A percentile compares a stretch with the other conserved stretches of the same genome.
Evolutionary conservation across 2,888 invertebrate genomes (phyloP).

Genomic region (Erpobdella octoculata): DNA sequence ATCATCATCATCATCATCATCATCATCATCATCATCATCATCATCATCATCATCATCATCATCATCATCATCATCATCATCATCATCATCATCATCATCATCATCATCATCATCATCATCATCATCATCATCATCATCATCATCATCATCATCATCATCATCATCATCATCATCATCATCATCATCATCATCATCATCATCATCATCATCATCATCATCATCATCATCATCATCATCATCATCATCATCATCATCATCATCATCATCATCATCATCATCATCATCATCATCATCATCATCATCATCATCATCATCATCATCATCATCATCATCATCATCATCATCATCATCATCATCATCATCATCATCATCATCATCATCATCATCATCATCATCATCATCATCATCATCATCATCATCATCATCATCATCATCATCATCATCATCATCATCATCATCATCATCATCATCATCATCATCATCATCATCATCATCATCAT

Average conservation of each 20-base stretch:
- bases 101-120: conserved; percentile 26
- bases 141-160: conserved; percentile 30
- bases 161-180: conserved; percentile 25
- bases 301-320: conserved; percentile 22
- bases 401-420: conserved; percentile 26
- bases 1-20: conserved; percentile 30
- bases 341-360: conserved; percentile 29
- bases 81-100: conserved; percentile 12
- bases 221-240: conserved; percentile 25
- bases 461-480: conserved; percentile 13
- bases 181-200: conserved; percentile 26
- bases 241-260: conserved; percentile 7
- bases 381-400: conserved; percentile 23
- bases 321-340: conserved; percentile 30
- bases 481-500: conserved; percentile 27
- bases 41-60: conserved; percentile 5
- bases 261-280: conserved; percentile 20
- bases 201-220: too few relatives aligned
- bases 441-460: neutral
- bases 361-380: conserved; percentile 28
- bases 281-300: conserved; percentile 26
- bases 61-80: conserved; percentile 23
- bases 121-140: conserved; percentile 32
- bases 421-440: conserved; percentile 21
- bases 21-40: conserved; percentile 24